Evolutionary conservation across 2,888 invertebrate species (phyloP).

Genomic region (Agrotis puta): DNA sequence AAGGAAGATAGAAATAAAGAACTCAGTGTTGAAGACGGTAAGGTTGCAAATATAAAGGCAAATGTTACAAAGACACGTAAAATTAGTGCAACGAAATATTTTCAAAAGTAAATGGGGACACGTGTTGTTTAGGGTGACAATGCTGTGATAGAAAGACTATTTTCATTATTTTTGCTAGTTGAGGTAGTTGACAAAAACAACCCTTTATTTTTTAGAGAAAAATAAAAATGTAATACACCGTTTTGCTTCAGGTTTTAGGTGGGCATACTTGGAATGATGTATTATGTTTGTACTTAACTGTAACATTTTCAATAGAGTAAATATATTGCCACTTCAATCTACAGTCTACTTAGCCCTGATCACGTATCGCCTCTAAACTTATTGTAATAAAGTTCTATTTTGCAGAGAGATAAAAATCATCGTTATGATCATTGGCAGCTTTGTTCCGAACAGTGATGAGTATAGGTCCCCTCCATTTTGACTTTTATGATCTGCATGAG

Average conservation of each 20-base stretch:
- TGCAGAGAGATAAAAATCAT: neutral
- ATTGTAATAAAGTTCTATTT: neutral
- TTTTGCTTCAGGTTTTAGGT: neutral
- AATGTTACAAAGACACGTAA: conserved; percentile 32
- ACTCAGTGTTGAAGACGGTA: neutral
- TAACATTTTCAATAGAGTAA: conserved; percentile 1
- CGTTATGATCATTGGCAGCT: no score
- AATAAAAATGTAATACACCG: conserved; percentile 22
- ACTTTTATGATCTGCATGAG: no score
- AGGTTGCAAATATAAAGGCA: conserved; percentile 21
- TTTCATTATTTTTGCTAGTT: neutral
- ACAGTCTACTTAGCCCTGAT: neutral
- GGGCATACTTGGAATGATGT: conserved; percentile 10
- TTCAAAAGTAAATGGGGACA: conserved; percentile 57
- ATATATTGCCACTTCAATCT: conserved; percentile 15
- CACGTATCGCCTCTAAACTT: neutral
- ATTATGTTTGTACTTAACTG: conserved; percentile 11
- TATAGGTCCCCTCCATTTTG: no score
- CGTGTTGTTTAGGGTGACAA: conserved; percentile 47
- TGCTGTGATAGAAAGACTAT: neutral
- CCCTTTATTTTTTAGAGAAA: neutral
- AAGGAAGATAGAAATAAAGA: neutral
- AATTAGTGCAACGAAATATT: conserved; percentile 61
- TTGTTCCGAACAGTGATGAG: no score
- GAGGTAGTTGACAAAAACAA: neutral